phyloP scores from a whole-genome alignment of 2,888 invertebrate genomes.

The Augochlorella aurata region DNA sequence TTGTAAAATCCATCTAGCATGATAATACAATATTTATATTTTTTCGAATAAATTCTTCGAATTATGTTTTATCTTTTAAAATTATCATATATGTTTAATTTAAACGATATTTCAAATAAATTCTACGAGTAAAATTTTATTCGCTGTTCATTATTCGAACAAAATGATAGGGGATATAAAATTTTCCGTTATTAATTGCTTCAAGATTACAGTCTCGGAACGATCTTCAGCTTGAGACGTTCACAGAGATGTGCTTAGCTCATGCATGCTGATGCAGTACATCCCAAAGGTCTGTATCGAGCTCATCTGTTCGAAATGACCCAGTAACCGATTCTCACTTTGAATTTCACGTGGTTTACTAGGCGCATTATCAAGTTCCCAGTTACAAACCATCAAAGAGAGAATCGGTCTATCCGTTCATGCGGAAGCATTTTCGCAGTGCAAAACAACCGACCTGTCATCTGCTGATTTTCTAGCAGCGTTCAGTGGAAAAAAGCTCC shows the following conservation, averaged over 20 bases:
- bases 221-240: not conserved
- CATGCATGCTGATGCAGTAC: not conserved
- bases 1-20: too few relatives aligned
- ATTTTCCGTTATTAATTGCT: not conserved
- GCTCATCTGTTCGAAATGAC: conserved; percentile 3
- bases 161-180: not conserved
- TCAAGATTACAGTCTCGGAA: not conserved
- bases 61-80: too few relatives aligned
- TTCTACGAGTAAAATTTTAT: too few relatives aligned
- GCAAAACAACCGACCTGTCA: not conserved
- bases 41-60: too few relatives aligned
- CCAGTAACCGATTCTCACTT: not conserved
- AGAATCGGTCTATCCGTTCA: not conserved
- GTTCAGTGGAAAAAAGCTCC: conserved; percentile 1
- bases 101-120: too few relatives aligned
- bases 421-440: not conserved
- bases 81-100: too few relatives aligned
- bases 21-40: too few relatives aligned
- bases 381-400: not conserved
- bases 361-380: not conserved
- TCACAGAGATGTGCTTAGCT: not conserved
- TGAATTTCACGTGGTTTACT: not conserved
- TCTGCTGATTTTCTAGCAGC: not conserved
- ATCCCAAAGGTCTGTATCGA: not conserved
- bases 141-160: too few relatives aligned